Conservation (phyloP, 2,113 vertebrate genomes). For the Zingel zingel region DNA sequence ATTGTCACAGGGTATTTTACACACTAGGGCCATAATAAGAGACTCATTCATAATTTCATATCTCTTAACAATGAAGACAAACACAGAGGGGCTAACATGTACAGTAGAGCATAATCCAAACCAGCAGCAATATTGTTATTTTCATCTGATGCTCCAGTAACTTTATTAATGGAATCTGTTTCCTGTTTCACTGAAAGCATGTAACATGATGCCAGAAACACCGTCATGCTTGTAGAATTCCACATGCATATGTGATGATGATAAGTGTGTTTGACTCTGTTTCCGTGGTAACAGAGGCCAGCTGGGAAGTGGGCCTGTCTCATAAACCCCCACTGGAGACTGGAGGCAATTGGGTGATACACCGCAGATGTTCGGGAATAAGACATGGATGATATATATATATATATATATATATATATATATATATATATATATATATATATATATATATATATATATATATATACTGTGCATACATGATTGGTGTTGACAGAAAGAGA, state of each 20-base stretch:
- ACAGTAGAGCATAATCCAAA: not conserved
- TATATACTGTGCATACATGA: not conserved
- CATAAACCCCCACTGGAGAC: conserved; percentile 28
- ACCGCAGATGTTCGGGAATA: conserved; percentile 40
- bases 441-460: not conserved
- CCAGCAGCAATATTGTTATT: not conserved
- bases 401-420: too few relatives aligned
- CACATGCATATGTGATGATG: not conserved
- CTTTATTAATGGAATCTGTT: conserved; percentile 17
- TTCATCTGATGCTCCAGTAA: not conserved
- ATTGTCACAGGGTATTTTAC: not conserved
- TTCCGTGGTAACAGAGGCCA: conserved; percentile 56
- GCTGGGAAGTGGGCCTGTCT: conserved; percentile 34
- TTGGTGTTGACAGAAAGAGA: not conserved
- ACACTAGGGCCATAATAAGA: not conserved
- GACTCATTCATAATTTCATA: not conserved
- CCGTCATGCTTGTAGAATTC: not conserved
- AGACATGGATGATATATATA: conserved; percentile 22
- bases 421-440: not conserved
- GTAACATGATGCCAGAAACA: conserved; percentile 12
- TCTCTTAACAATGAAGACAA: not conserved
- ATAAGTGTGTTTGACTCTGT: conserved; percentile 33
- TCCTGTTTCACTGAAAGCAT: conserved; percentile 35
- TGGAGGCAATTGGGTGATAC: conserved; percentile 53
- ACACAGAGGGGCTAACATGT: not conserved